Percentiles rank a stretch among this genome's conserved stretches.
These are phyloP conservation scores for Phrynocephalus vlangalii DNA, from an alignment of 2,797 vertebrate genomes.

Conservation along the genomic window DNA sequence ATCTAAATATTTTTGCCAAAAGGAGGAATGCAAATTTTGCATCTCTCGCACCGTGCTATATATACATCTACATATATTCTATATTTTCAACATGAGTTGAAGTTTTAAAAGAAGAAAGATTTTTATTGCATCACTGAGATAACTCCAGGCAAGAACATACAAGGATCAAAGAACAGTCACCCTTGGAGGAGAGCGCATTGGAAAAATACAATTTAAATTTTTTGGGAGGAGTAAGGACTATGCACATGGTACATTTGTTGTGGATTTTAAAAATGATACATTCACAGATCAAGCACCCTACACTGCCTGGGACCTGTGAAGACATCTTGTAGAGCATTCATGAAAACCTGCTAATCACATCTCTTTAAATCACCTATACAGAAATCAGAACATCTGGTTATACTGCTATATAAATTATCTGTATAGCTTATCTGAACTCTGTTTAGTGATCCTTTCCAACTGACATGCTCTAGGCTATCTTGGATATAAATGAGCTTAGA, in stretches of 20 bases:
- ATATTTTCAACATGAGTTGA: not conserved
- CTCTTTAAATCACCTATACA: not conserved
- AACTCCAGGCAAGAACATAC: not conserved
- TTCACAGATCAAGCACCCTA: too few relatives aligned
- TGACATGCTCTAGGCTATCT: conserved; percentile 64
- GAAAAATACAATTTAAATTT: not conserved
- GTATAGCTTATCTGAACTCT: conserved; percentile 38
- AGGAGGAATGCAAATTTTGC: not conserved
- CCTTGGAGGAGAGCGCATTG: not conserved
- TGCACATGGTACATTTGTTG: too few relatives aligned
- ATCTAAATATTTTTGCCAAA: not conserved
- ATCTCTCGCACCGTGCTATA: too few relatives aligned
- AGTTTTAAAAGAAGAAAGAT: not conserved
- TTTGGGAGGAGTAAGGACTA: too few relatives aligned
- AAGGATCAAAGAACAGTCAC: not conserved
- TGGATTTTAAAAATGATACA: too few relatives aligned
- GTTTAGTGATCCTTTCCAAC: conserved; percentile 56
- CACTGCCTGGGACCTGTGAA: not conserved
- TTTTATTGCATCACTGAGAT: not conserved
- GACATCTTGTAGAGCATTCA: not conserved
- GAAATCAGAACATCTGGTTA: conserved; percentile 28
- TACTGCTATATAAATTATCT: conserved; percentile 34
- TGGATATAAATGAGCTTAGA: conserved; percentile 68
- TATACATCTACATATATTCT: not conserved
- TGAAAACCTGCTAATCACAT: not conserved